These are phyloP conservation scores for Bolborhynchus lineola DNA, from an alignment of 2,113 vertebrate species.

Conservation along the genomic window DNA sequence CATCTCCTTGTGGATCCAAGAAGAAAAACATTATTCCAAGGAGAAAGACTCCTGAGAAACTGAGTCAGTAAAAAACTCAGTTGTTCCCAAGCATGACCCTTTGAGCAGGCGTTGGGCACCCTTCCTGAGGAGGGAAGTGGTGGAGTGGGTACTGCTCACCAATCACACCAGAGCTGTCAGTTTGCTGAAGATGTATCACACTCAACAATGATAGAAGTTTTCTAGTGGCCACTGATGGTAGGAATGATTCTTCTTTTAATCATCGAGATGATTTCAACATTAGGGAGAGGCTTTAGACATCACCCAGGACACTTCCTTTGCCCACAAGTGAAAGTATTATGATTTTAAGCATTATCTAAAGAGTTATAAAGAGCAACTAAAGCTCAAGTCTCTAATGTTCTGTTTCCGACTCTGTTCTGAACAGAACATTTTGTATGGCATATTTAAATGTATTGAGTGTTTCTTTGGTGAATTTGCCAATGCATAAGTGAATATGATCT, in stretches of 20 bases:
- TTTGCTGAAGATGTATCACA: neutral
- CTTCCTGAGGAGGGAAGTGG: neutral
- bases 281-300: neutral
- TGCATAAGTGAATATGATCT: neutral
- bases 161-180: neutral
- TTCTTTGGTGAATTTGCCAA: neutral
- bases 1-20: neutral
- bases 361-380: neutral
- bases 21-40: neutral
- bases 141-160: neutral
- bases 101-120: neutral
- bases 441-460: neutral
- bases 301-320: neutral
- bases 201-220: neutral
- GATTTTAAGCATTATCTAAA: neutral
- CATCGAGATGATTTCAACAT: neutral
- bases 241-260: neutral
- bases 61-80: neutral
- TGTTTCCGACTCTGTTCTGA: neutral
- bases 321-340: neutral
- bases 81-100: accelerated
- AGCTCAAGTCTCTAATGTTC: neutral
- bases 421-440: neutral
- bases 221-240: neutral
- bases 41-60: neutral